Conservation (phyloP, 1,140 invertebrate genomes). For the Orius laevigatus region DNA sequence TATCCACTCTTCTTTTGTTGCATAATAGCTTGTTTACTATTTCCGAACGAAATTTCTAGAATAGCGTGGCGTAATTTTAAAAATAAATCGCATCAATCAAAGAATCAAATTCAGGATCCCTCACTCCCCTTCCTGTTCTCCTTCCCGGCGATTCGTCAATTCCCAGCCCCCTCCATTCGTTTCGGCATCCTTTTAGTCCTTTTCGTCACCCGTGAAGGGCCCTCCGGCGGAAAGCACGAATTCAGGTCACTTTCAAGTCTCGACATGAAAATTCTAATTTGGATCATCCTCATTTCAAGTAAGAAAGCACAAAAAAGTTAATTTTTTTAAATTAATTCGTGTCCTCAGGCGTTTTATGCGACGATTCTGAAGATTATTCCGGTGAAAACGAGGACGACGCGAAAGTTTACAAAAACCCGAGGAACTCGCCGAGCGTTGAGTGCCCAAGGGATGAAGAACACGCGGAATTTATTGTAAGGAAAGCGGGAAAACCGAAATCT, state of each 20-base stretch:
- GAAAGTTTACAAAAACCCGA: conserved; percentile 70
- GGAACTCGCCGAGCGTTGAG: conserved; percentile 65
- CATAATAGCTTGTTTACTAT: too few species aligned
- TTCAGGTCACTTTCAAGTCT: not conserved
- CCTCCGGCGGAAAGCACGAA: not conserved
- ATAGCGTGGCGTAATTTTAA: too few species aligned
- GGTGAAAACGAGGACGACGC: conserved; percentile 45
- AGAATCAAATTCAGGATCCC: too few species aligned
- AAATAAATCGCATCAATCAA: too few species aligned
- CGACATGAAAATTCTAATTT: not conserved
- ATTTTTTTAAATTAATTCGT: not conserved
- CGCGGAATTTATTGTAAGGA: conserved; percentile 30
- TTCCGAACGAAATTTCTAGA: too few species aligned
- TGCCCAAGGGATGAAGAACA: conserved; percentile 69
- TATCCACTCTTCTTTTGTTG: too few species aligned
- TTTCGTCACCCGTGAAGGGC: not conserved
- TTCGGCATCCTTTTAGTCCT: not conserved
- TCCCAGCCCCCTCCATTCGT: not conserved
- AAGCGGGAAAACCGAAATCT: not conserved
- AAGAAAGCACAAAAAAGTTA: too few species aligned
- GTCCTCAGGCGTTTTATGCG: not conserved
- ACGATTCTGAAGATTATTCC: conserved; percentile 20
- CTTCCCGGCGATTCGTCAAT: too few species aligned
- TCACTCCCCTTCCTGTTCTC: too few species aligned
- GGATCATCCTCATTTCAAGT: not conserved